phyloP scores from a whole-genome alignment of 2,888 invertebrate species.

The Sesamia inferens region DNA sequence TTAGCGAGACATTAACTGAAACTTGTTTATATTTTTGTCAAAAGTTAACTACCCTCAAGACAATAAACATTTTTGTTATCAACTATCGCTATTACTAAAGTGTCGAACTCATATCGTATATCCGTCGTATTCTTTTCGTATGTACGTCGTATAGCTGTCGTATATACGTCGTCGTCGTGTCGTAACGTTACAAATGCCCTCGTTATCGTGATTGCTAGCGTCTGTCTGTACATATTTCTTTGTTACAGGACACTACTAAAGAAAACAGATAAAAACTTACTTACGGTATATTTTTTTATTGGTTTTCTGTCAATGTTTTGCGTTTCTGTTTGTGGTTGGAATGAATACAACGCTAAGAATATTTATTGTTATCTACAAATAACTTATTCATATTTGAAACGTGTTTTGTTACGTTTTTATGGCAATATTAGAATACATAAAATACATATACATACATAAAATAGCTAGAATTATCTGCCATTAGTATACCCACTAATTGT shows the following conservation, averaged over 20 bases:
- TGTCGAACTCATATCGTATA: conserved; percentile 43
- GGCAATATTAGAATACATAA: conserved; percentile 2
- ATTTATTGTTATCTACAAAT: conserved; percentile 1
- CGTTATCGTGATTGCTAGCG: conserved; percentile 63
- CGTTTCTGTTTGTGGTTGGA: conserved; percentile 26
- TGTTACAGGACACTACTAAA: conserved; percentile 55
- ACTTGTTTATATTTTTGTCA: background rate
- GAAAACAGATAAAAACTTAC: conserved; percentile 59
- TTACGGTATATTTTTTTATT: conserved; percentile 41
- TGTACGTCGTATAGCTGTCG: conserved; percentile 41
- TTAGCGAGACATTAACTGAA: background rate
- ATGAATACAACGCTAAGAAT: conserved; percentile 9
- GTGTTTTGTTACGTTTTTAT: background rate
- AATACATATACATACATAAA: conserved; percentile 9
- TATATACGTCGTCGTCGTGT: conserved; percentile 52
- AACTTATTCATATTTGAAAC: background rate
- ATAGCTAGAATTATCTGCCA: conserved; percentile 23
- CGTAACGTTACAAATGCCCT: conserved; percentile 58
- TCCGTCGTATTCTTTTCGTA: conserved; percentile 32
- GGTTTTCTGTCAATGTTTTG: conserved; percentile 37
- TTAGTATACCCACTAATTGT: conserved; percentile 34
- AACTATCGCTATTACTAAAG: conserved; percentile 40
- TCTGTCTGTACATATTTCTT: conserved; percentile 59
- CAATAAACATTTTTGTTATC: conserved; percentile 40
- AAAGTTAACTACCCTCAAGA: conserved; percentile 27